Evolutionary conservation across 2,888 invertebrate genomes (phyloP), one percentile per base, ranked within the genome.

Genomic region (Eurytoma adleriae): DNA sequence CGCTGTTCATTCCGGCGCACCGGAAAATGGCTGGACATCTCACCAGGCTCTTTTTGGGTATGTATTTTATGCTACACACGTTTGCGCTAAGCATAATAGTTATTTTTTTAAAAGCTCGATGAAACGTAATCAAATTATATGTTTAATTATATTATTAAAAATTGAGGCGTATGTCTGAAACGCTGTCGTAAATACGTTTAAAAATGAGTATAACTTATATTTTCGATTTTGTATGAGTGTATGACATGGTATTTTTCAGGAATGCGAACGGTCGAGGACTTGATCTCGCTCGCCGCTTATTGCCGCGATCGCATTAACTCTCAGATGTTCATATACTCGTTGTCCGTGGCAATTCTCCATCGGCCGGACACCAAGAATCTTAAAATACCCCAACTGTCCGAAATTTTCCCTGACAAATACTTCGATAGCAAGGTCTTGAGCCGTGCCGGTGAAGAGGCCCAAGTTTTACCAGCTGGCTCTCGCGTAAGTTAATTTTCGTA

Each of bases 401-500:
- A 96, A 89, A 92, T 94, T 0, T 96, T 97, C 89, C 97, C 97
- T 0, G 95, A 95, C 87, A 96, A 96, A 90, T 97, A 95, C 90
- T 91, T 97, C 86, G 96, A 96, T 85, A 94, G 95, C 12, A 93
- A 94, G 57, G 93, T 95, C 2, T 94, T 96, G 88, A 91, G 93
- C 0, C 92, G 93, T 72, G 96, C 95, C 0, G 92, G 95, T 14
- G 95, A 96, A 87, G 94, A 94, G 88, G 93, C 94, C 72, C 93
- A 92, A 52, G 92, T 95, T 1, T 93, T 94, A 1, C 92, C 92
- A 0, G 87, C 92, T 7, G 94, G 94, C 16, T 91, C 92, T 0
- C 93, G 96, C 86, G 95, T 95, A 90, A 89, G 91, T 85, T 40
- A 5, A 27, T 3, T 40, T 3, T 7, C 40, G 4, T 40, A 40